A percentile compares a stretch with the other conserved stretches of the same genome.
These are phyloP conservation scores for Etia nguti DNA, from an alignment of 2,113 vertebrate genomes.

Conservation along the genomic window DNA sequence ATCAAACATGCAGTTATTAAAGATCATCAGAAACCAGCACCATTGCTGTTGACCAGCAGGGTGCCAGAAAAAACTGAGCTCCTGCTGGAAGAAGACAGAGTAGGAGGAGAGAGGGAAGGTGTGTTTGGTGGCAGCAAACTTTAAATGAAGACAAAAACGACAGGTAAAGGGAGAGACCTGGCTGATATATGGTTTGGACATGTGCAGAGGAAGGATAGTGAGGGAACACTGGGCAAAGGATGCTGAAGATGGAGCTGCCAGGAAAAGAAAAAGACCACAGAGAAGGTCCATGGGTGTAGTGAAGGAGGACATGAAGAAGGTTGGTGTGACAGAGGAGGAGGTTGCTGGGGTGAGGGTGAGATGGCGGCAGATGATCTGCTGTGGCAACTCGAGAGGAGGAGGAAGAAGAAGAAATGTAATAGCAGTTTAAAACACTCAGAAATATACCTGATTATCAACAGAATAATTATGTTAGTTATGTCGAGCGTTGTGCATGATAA, in stretches of 20 bases:
- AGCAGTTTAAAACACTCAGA: not conserved
- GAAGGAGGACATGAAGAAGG: not conserved
- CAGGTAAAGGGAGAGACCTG: not conserved
- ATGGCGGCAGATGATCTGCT: not conserved
- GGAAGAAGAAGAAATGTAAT: not conserved
- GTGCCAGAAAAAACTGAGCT: not conserved
- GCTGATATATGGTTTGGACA: not conserved
- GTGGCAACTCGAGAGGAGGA: not conserved
- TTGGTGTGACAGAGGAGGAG: not conserved
- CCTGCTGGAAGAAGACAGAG: not conserved
- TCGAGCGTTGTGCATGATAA: not conserved
- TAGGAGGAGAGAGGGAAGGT: not conserved
- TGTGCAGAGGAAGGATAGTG: not conserved
- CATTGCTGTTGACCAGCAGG: not conserved
- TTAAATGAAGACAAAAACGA: not conserved
- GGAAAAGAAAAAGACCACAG: not conserved
- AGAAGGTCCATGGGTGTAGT: fast-evolving
- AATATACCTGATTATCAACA: not conserved
- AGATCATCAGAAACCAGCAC: not conserved
- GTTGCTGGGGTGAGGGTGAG: not conserved
- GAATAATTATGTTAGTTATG: not conserved
- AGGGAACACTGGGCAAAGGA: not conserved
- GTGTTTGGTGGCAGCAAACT: not conserved
- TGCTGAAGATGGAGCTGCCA: not conserved
- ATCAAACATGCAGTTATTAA: not conserved